phyloP scores from a whole-genome alignment of 2,888 invertebrate genomes.

The Tupiocoris notatus region DNA sequence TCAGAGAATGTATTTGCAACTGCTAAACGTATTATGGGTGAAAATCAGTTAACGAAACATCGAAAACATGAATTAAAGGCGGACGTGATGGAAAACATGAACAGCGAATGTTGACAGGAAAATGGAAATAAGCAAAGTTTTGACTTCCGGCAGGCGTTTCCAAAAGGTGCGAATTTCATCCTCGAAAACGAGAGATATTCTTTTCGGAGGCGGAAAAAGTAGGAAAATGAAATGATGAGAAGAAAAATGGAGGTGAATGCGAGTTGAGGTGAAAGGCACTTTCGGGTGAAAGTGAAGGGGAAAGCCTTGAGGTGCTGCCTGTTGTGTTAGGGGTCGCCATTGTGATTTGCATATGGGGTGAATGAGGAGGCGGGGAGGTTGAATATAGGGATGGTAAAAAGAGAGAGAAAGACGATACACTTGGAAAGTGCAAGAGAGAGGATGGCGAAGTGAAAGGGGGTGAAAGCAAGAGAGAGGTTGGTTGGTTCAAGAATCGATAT shows the following conservation, averaged over 20 bases:
- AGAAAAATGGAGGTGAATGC: conserved; percentile 3
- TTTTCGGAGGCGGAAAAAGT: background rate
- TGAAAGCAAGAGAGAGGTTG: conserved; percentile 8
- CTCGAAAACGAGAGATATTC: background rate
- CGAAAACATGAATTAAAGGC: no score
- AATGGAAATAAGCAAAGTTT: background rate
- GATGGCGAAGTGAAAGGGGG: conserved; percentile 22
- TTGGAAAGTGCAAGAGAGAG: conserved; percentile 24
- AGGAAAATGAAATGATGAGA: background rate
- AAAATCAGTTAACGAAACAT: no score
- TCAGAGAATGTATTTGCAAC: no score
- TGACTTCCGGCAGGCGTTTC: background rate
- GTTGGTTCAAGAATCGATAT: conserved; percentile 43
- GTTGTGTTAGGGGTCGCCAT: conserved; percentile 44
- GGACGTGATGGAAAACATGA: background rate
- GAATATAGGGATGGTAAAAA: background rate
- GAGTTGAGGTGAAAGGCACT: conserved; percentile 9
- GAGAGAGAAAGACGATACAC: background rate
- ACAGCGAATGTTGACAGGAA: background rate
- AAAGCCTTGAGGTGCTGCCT: conserved; percentile 44
- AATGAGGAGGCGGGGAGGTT: conserved; percentile 26
- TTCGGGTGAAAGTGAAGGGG: conserved; percentile 40
- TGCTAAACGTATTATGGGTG: no score
- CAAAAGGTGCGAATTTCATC: background rate
- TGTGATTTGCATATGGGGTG: conserved; percentile 39